phyloP scores from a whole-genome alignment of 2,888 invertebrate genomes.

The Pinctada fucata region DNA sequence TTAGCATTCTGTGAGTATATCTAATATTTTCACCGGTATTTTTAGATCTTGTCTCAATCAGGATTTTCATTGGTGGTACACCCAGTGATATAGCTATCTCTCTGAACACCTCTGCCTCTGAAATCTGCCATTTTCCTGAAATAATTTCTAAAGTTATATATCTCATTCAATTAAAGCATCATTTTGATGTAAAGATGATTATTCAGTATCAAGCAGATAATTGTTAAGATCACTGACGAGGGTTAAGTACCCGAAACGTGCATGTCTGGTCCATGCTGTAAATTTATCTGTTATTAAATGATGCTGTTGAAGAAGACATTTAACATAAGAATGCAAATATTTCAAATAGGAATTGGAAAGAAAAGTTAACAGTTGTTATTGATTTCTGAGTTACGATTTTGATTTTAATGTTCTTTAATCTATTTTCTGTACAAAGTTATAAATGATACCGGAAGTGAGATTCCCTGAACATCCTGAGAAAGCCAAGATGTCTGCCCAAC shows the following conservation, averaged over 20 bases:
- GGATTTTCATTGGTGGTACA: slow-evolving; percentile 58
- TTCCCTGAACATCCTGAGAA: slow-evolving; percentile 69
- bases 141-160: background rate
- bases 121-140: slow-evolving; percentile 59
- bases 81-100: slow-evolving; percentile 59
- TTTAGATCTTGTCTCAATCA: slow-evolving; percentile 63
- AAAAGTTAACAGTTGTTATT: background rate
- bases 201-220: too few relatives aligned
- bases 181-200: too few relatives aligned
- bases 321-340: background rate
- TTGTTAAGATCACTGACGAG: background rate
- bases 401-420: too few relatives aligned
- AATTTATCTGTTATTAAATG: too few relatives aligned
- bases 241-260: too few relatives aligned
- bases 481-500: slow-evolving; percentile 62
- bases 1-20: slow-evolving; percentile 58
- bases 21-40: slow-evolving; percentile 70
- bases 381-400: too few relatives aligned
- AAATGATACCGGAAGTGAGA: slow-evolving; percentile 60
- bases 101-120: slow-evolving; percentile 68
- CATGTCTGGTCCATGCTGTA: too few relatives aligned
- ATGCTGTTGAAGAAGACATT: too few relatives aligned
- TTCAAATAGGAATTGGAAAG: background rate
- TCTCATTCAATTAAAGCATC: background rate
- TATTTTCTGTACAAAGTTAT: too few relatives aligned